Evolutionary conservation across 2,797 vertebrate species (phyloP).

Genomic region (Lithobates sylvaticus): DNA sequence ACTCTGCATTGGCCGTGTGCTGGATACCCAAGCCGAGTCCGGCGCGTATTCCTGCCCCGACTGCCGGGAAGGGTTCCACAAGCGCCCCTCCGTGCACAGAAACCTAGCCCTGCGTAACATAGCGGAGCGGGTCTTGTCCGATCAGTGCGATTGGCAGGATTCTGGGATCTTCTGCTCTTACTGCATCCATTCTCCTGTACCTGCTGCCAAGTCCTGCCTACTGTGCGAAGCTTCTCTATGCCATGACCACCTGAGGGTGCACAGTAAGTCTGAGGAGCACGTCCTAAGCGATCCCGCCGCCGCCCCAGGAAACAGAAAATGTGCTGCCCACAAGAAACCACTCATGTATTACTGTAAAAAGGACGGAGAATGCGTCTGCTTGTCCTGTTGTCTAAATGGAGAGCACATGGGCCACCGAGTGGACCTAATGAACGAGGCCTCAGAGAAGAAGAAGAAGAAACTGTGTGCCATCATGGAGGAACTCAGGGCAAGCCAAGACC

Average conservation of each 20-base stretch:
- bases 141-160: neutral
- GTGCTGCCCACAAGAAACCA: neutral
- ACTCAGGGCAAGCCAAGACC: conserved; percentile 4
- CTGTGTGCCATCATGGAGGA: neutral
- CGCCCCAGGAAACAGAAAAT: neutral
- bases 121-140: neutral
- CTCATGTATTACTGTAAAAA: neutral
- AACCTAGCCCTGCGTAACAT: neutral
- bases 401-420: neutral
- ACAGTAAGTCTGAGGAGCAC: conserved; percentile 71
- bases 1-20: neutral
- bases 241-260: conserved; percentile 72
- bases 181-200: conserved; percentile 55
- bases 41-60: conserved; percentile 8
- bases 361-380: neutral
- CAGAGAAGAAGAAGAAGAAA: neutral
- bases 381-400: conserved; percentile 62
- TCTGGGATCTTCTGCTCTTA: neutral
- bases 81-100: neutral
- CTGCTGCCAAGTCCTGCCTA: conserved; percentile 75
- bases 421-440: neutral
- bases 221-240: conserved; percentile 77
- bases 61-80: neutral
- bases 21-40: neutral
- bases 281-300: conserved; percentile 31